Evolutionary conservation across 2,888 invertebrate genomes (phyloP), one percentile per base, ranked within the genome.

Genomic region (Cerastis leucographa): DNA sequence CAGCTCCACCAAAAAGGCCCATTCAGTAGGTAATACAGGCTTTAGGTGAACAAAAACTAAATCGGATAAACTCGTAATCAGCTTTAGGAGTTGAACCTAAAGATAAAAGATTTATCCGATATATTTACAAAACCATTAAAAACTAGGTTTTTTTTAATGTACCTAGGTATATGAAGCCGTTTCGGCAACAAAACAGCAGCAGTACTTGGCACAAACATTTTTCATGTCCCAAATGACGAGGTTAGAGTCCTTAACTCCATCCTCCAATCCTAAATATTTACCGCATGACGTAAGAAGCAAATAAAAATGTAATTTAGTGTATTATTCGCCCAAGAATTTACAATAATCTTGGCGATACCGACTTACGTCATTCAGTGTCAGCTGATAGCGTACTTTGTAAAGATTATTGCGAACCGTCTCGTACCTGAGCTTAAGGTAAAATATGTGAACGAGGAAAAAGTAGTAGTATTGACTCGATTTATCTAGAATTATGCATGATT

Each of bases 301-400:
- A 81, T 61, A 42, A 35, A 68, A 66, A 49, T 51, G 25, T 75
- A 68, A 68, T 83, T 67, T 62, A 62, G 49, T 65, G 29, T 76
- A 71, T 44, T 71, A 65, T 22, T 71, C 74, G 70, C 71, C 44
- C 46, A 73, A 78, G 79, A 78, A 80, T 87, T 83, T 56, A 62
- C 54, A 62, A 80, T 76, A 78, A 84, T 86, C 84, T 74, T 40
- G 3, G 12, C 54, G 80, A 78, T 81, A 80, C 25, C 11, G 17
- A n/a, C 44, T 84, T 82, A 88, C 88, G 84, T 87, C 82, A 87
- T n/a, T 12, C 19, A 2, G 71, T 75, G 77, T 78, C 82, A 82
- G 86, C 84, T 87, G 86, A 84, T 83, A 82, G 44, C 61, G 46
- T 64, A 72, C 75, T 62, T 70, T 62, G 42, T 73, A 8, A 40